Conservation (phyloP, 2,797 vertebrate species). For the Pangasius macronema region DNA sequence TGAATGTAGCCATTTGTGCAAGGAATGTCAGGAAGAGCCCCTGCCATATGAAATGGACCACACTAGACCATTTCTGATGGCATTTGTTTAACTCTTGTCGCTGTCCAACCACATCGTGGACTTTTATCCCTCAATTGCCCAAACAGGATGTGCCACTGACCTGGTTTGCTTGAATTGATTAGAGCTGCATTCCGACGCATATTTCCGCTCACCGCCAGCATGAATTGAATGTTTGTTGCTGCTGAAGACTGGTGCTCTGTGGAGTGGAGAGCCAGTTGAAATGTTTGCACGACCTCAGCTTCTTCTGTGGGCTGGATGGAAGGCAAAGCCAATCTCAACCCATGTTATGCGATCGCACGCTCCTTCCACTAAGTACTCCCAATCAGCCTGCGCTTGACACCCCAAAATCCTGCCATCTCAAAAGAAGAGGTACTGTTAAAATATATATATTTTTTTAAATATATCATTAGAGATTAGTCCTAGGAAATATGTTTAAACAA, state of each 20-base stretch:
- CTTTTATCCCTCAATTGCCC: constrained; percentile 58
- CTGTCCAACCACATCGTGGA: constrained; percentile 52
- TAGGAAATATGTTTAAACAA: constrained; percentile 6
- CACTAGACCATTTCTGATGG: constrained; percentile 39
- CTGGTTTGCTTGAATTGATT: constrained; percentile 70
- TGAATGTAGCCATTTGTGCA: constrained; percentile 54
- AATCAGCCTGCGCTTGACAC: not conserved
- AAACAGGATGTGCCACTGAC: constrained; percentile 64
- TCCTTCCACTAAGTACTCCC: constrained; percentile 12
- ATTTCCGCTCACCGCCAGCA: constrained; percentile 67
- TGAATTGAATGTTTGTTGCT: constrained; percentile 76
- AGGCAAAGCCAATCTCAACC: constrained; percentile 50
- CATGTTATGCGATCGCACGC: not conserved
- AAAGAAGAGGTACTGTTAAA: constrained; percentile 20
- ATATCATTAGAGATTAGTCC: not conserved
- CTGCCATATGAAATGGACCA: constrained; percentile 49
- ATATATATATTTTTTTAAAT: not conserved
- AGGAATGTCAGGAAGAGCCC: constrained; percentile 28
- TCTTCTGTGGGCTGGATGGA: constrained; percentile 65
- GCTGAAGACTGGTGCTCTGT: constrained; percentile 63
- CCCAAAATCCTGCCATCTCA: not conserved
- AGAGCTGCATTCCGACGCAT: constrained; percentile 69
- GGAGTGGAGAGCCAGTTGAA: constrained; percentile 65
- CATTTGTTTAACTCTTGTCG: constrained; percentile 49
- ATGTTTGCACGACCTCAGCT: constrained; percentile 69